Evolutionary conservation across 1,140 invertebrate genomes (phyloP).

Genomic region (Phocides pigmalion): DNA sequence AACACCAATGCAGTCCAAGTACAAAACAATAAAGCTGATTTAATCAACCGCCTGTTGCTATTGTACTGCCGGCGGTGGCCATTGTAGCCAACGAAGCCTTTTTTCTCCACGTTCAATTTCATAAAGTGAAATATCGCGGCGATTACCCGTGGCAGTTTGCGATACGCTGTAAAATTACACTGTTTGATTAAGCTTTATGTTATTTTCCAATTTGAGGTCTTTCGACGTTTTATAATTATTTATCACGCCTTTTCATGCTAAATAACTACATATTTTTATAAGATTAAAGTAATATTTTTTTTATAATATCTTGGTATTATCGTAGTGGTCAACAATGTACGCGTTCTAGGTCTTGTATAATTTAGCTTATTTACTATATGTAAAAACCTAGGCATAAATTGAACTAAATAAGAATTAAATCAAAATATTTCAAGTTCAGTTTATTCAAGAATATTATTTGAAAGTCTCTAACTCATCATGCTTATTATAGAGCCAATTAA

Average conservation of each 20-base stretch:
- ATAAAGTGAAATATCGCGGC: conserved; percentile 25
- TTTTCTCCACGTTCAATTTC: conserved; percentile 23
- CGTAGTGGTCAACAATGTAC: no score
- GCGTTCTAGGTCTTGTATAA: no score
- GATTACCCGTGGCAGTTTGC: conserved; percentile 25
- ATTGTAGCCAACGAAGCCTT: conserved; percentile 28
- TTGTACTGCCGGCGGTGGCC: conserved; percentile 29
- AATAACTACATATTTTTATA: no score
- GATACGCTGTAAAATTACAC: conserved; percentile 20
- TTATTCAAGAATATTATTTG: background rate
- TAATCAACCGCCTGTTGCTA: conserved; percentile 52
- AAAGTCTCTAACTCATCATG: no score
- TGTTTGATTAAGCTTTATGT: conserved; percentile 15
- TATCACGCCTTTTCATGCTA: background rate
- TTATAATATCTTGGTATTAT: no score
- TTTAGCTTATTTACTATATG: no score
- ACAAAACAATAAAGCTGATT: conserved; percentile 33
- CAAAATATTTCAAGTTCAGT: background rate
- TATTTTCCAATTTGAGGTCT: background rate
- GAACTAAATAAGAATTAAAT: background rate
- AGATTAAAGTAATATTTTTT: no score
- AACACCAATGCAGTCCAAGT: background rate
- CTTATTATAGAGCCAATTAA: no score
- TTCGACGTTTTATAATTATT: background rate
- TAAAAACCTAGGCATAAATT: no score